These are phyloP conservation scores for Phainopepla nitens DNA, from an alignment of 2,113 vertebrate genomes.

Conservation along the genomic window DNA sequence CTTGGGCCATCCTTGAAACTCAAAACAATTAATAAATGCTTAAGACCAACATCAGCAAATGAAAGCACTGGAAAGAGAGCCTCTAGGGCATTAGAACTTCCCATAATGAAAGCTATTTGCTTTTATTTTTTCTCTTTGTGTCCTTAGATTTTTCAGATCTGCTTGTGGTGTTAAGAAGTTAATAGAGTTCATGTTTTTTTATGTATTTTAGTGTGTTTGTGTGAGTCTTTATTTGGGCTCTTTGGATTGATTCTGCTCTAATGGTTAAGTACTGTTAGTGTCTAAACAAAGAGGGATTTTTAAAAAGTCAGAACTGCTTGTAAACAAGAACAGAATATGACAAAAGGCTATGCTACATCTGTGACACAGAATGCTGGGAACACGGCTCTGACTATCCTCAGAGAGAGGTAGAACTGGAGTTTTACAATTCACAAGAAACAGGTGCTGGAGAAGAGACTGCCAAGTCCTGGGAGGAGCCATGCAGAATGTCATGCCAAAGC, in stretches of 20 bases:
- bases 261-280: not conserved
- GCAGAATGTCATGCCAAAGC: not conserved
- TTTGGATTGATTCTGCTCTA: not conserved
- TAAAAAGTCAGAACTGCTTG: not conserved
- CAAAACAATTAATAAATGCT: not conserved
- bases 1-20: not conserved
- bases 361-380: not conserved
- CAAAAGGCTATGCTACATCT: not conserved
- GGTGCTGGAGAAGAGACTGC: not conserved
- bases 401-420: not conserved
- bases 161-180: not conserved
- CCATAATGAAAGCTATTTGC: not conserved
- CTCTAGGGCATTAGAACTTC: not conserved
- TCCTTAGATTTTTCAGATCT: not conserved
- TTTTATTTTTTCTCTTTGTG: not conserved
- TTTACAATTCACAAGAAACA: not conserved
- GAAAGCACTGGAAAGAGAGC: not conserved
- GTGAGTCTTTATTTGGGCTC: not conserved
- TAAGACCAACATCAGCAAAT: not conserved
- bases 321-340: not conserved
- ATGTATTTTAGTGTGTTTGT: not conserved
- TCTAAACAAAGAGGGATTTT: not conserved
- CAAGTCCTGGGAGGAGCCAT: not conserved
- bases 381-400: not conserved
- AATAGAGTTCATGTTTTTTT: not conserved